Base-by-base conservation (phyloP, 2,888 invertebrate species). In the Herminia tarsipennalis region DNA sequence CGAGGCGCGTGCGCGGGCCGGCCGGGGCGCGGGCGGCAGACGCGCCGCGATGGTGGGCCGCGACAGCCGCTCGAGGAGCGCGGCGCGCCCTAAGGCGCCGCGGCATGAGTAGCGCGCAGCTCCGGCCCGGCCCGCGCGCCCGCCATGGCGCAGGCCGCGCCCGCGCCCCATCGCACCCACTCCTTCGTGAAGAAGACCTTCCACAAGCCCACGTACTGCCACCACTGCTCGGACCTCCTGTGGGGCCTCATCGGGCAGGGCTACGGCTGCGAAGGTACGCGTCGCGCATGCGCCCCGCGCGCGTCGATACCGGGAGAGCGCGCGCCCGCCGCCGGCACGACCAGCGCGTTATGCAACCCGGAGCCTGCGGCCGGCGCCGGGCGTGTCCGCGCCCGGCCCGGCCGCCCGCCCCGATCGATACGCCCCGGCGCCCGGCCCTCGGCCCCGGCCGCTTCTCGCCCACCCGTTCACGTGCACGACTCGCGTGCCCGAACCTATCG, bases 171-270 rank as follows among this genome's bases (percentile, higher is more conserved):
- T 89, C 91, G 92, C 92, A 92, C 93, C 88, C 99, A 99, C 95
- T 98, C 96, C 94, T 99, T 99, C 95, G 96, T 96, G 93, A 99
- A 99, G 96, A 99, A 99, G 94, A 99, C 98, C 93, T 99, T 99
- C 95, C 99, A 99, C 94, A 99, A 99, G 94, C 99, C 99, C 90
- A 98, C 98, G 82, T 99, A 99, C 94, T 99, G 99, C 94, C 99
- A 99, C 94, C 98, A 99, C 94, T 99, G 99, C 94, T 98, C 98
- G 91, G 99, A 99, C 93, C 96, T 99, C 95, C 95, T 99, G 85
- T 99, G 99, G 99, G 99, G 99, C 90, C 95, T 99, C 93, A 98
- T 99, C 91, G 98, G 98, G 92, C 99, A 99, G 94, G 99, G 99
- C 93, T 98, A 97, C 94, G 97, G 98, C 90, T 99, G 99, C 94